A percentile compares a stretch with the other conserved stretches of the same genome.
phyloP scores from a whole-genome alignment of 30 jellyfish, hydroid and myxozoan genomes.

The Hydractinia echinata region DNA sequence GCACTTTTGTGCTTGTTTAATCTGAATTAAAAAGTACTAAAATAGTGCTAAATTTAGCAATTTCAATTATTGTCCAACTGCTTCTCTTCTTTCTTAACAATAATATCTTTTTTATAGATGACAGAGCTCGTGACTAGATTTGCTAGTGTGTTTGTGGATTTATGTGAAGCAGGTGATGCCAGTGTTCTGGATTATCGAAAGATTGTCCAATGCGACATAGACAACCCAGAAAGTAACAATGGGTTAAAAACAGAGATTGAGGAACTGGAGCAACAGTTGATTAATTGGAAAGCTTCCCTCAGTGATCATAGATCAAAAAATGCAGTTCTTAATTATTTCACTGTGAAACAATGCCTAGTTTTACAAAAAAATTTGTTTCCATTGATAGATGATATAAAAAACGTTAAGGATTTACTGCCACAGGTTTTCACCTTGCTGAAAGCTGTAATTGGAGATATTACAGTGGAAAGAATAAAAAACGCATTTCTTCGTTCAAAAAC shows the following conservation, averaged over 20 bases:
- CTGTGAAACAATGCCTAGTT: slow-evolving; percentile 46
- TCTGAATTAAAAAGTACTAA: too few relatives aligned
- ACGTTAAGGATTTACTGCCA: slow-evolving; percentile 27
- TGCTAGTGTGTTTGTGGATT: slow-evolving; percentile 38
- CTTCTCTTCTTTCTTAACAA: too few relatives aligned
- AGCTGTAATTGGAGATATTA: slow-evolving; percentile 35
- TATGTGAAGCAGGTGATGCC: slow-evolving; percentile 55
- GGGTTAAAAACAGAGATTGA: slow-evolving; percentile 14
- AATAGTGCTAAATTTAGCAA: too few relatives aligned
- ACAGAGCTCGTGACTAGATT: slow-evolving; percentile 43
- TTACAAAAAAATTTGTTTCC: slow-evolving; percentile 33
- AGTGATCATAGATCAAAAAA: slow-evolving; percentile 21
- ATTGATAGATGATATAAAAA: neutral
- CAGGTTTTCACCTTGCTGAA: slow-evolving; percentile 53
- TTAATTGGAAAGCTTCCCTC: slow-evolving; percentile 33
- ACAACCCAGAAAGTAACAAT: slow-evolving; percentile 2
- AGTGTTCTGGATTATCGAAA: slow-evolving; percentile 30
- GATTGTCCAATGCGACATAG: slow-evolving; percentile 31
- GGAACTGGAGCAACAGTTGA: slow-evolving; percentile 24
- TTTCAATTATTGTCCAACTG: too few relatives aligned
- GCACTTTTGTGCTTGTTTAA: too few relatives aligned
- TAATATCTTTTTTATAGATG: slow-evolving; percentile 28
- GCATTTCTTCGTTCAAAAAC: slow-evolving; percentile 31
- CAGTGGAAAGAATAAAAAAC: slow-evolving; percentile 5
- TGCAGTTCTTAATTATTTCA: slow-evolving; percentile 41